Conservation (phyloP, 2,113 vertebrate species). For the Stegostoma tigrinum region DNA sequence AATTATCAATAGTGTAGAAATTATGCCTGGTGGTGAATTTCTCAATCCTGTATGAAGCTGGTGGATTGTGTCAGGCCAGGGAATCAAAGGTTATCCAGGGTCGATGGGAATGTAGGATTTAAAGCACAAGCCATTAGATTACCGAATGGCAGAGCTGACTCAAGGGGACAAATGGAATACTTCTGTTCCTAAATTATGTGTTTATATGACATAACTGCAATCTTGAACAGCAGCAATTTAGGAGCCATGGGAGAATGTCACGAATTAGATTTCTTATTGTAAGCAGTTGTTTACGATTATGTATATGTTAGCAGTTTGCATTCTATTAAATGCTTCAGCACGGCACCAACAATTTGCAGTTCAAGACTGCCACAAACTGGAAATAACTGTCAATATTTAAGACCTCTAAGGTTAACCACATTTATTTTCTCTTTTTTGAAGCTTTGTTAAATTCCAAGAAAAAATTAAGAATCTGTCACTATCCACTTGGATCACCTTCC, state of each 20-base stretch:
- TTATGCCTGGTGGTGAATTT: no score
- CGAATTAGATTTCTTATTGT: not conserved
- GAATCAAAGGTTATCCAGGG: no score
- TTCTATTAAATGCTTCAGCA: not conserved
- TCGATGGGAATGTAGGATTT: no score
- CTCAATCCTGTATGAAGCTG: no score
- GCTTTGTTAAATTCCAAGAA: not conserved
- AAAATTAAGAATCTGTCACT: not conserved
- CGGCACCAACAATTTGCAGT: not conserved
- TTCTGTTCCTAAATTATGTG: no score
- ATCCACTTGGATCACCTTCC: not conserved
- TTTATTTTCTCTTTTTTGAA: not conserved
- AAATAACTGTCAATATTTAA: slow-evolving; percentile 12
- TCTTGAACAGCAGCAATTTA: not conserved
- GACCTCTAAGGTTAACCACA: not conserved
- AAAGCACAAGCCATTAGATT: no score
- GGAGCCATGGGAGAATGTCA: not conserved
- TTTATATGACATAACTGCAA: not conserved
- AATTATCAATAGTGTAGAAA: no score
- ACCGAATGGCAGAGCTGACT: no score
- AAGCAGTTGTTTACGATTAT: not conserved
- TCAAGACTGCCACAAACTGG: not conserved
- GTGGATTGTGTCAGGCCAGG: no score
- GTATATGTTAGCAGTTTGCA: not conserved
- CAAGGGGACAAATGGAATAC: no score